A percentile compares a stretch with the other conserved stretches of the same genome.
Conservation (phyloP, 2,888 invertebrate species). For the Cryptus viduatorius region DNA sequence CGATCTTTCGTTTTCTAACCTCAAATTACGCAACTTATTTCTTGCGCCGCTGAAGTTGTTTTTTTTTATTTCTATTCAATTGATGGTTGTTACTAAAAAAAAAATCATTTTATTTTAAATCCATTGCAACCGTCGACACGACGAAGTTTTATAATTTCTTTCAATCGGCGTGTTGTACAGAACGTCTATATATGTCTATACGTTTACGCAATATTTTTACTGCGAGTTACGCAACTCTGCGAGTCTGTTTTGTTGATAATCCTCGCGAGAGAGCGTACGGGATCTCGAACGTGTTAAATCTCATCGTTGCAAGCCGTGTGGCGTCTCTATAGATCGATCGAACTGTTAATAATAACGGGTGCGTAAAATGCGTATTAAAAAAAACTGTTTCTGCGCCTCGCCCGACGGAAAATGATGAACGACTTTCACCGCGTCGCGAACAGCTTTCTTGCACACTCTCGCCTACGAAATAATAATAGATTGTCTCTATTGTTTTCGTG, state of each 20-base stretch:
- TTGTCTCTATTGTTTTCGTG: slow-evolving; percentile 4
- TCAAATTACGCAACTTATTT: too few relatives aligned
- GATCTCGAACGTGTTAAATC: slow-evolving; percentile 38
- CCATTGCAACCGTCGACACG: too few relatives aligned
- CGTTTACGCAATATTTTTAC: slow-evolving; percentile 15
- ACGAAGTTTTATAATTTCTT: too few relatives aligned
- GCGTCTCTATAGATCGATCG: slow-evolving; percentile 15
- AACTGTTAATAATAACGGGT: background rate
- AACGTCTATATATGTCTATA: background rate
- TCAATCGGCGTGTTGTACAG: too few relatives aligned
- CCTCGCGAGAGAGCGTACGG: background rate
- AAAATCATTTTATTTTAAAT: too few relatives aligned
- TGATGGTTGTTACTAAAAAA: too few relatives aligned
- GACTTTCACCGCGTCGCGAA: slow-evolving; percentile 55
- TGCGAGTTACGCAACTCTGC: slow-evolving; percentile 14
- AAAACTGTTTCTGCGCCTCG: background rate
- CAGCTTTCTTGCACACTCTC: slow-evolving; percentile 19
- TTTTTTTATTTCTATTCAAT: too few relatives aligned
- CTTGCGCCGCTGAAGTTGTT: too few relatives aligned
- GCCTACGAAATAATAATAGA: slow-evolving; percentile 1
- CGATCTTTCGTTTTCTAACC: too few relatives aligned
- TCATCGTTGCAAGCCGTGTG: background rate
- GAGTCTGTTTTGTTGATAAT: slow-evolving; percentile 35
- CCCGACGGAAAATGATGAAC: slow-evolving; percentile 33
- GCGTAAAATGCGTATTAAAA: slow-evolving; percentile 16